These are phyloP conservation scores for Papilio dardanus DNA, from an alignment of 1,140 invertebrate genomes.

Conservation along the genomic window DNA sequence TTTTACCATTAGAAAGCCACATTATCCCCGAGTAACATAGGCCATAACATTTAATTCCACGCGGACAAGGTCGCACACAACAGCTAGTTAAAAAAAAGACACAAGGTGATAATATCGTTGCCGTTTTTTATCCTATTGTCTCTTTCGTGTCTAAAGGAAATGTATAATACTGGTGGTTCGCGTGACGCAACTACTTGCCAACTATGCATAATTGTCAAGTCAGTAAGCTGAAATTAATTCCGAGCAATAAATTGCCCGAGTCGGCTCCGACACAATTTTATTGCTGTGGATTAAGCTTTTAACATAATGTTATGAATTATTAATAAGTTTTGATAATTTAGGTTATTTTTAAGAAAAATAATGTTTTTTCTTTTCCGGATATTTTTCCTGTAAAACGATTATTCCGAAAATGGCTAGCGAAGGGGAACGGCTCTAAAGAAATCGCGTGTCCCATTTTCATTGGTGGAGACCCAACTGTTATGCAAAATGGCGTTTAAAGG, in stretches of 20 bases:
- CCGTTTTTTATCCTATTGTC: neutral
- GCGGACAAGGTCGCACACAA: too few species aligned
- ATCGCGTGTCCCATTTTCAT: too few species aligned
- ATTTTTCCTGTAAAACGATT: neutral
- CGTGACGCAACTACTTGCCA: constrained; percentile 35
- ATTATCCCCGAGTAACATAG: too few species aligned
- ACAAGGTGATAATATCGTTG: too few species aligned
- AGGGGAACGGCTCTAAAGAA: too few species aligned
- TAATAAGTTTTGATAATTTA: constrained; percentile 1
- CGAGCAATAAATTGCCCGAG: constrained; percentile 36
- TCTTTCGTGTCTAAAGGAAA: neutral
- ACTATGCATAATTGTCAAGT: constrained; percentile 40
- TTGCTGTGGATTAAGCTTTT: neutral
- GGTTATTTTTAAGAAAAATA: constrained; percentile 34
- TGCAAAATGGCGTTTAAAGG: too few species aligned
- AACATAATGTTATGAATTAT: neutral
- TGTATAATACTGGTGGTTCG: constrained; percentile 4
- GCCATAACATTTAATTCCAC: too few species aligned
- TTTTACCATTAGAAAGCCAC: too few species aligned
- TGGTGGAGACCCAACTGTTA: too few species aligned
- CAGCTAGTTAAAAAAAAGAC: too few species aligned
- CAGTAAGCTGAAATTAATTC: constrained; percentile 39
- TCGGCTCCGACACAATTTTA: neutral
- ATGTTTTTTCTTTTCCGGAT: neutral
- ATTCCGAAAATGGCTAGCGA: too few species aligned